Evolutionary conservation across 2,888 invertebrate species (phyloP).

Genomic region (Athalia circularis): DNA sequence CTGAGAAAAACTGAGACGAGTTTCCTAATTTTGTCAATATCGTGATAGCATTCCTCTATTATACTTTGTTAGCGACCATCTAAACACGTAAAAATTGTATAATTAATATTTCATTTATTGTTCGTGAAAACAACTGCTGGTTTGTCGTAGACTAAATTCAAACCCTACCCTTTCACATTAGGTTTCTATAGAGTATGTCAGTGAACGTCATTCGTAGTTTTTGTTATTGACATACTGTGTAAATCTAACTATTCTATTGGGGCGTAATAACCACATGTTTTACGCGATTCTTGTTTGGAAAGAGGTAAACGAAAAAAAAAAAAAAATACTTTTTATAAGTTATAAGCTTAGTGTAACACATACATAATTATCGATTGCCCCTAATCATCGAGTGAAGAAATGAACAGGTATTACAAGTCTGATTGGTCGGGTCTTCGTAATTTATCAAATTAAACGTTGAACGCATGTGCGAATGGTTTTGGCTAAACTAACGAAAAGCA

Average conservation of each 20-base stretch:
- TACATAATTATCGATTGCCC: slow-evolving; percentile 33
- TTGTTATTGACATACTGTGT: slow-evolving; percentile 17
- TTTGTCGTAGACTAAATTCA: slow-evolving; percentile 26
- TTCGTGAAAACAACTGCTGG: slow-evolving; percentile 16
- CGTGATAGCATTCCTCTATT: slow-evolving; percentile 25
- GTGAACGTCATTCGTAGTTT: neutral
- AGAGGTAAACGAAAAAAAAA: neutral
- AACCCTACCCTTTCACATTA: neutral
- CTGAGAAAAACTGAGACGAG: neutral
- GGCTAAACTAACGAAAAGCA: too few relatives aligned
- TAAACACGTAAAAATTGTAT: slow-evolving; percentile 26
- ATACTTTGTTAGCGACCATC: slow-evolving; percentile 20
- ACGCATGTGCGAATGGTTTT: too few relatives aligned
- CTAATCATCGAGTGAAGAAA: slow-evolving; percentile 27
- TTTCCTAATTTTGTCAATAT: slow-evolving; percentile 24
- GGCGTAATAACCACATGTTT: slow-evolving; percentile 27
- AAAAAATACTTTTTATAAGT: slow-evolving; percentile 28
- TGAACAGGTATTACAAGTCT: slow-evolving; percentile 24
- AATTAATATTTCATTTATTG: slow-evolving; percentile 30
- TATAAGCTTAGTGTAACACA: slow-evolving; percentile 37
- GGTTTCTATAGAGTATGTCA: slow-evolving; percentile 18
- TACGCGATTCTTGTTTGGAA: slow-evolving; percentile 14
- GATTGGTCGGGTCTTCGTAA: slow-evolving; percentile 14
- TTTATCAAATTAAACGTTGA: neutral
- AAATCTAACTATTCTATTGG: slow-evolving; percentile 9